phyloP scores from a whole-genome alignment of 2,113 vertebrate species.

The Copsychus sechellarum region DNA sequence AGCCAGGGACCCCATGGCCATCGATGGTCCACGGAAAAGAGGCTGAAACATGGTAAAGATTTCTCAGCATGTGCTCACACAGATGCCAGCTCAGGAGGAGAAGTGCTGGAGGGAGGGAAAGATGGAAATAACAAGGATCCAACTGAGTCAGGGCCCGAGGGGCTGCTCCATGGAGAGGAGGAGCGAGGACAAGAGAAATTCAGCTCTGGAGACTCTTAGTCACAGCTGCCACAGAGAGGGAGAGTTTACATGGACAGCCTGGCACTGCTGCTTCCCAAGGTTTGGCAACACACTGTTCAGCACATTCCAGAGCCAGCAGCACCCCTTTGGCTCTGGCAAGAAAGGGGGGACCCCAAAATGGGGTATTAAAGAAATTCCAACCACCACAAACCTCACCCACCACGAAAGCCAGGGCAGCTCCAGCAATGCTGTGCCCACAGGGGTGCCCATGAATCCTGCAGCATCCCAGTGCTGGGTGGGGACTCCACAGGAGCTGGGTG shows the following conservation, averaged over 20 bases:
- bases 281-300: accelerated
- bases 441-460: accelerated
- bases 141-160: background rate
- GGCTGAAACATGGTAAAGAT: accelerated
- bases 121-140: background rate
- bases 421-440: accelerated
- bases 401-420: background rate
- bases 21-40: accelerated
- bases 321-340: background rate
- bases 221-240: background rate
- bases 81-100: background rate
- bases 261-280: background rate
- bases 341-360: accelerated
- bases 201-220: background rate
- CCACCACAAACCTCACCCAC: background rate
- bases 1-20: background rate
- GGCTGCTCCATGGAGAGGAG: background rate
- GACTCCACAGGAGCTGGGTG: background rate
- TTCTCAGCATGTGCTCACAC: accelerated
- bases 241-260: background rate
- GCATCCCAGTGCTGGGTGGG: accelerated
- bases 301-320: background rate
- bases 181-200: background rate
- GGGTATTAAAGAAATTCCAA: background rate
- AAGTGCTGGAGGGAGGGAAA: background rate